Conservation (phyloP, 2,797 vertebrate species). For the Tympanoctomys barrerae region DNA sequence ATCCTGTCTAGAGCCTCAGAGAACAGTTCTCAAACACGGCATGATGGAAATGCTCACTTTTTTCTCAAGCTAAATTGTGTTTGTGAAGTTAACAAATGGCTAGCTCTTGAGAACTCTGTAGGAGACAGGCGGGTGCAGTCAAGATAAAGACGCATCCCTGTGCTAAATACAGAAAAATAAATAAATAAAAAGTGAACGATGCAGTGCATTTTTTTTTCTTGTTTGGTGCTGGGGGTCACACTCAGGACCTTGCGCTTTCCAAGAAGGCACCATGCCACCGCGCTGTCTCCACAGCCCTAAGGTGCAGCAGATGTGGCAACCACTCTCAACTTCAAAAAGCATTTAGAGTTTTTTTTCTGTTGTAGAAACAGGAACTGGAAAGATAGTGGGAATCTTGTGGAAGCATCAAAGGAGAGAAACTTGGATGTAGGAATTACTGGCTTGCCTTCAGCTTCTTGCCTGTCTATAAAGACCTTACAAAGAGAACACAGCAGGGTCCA, state of each 20-base stretch:
- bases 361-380: not conserved
- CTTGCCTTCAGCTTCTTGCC: not conserved
- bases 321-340: not conserved
- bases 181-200: no score
- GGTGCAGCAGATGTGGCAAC: not conserved
- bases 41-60: not conserved
- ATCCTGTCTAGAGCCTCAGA: not conserved
- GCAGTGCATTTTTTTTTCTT: no score
- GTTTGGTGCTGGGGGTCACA: no score
- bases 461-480: not conserved
- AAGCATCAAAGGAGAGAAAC: not conserved
- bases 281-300: not conserved
- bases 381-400: not conserved
- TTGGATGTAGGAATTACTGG: no score
- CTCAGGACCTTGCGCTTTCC: no score
- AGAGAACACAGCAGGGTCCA: not conserved
- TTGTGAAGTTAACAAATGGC: not conserved
- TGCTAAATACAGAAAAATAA: no score
- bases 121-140: not conserved
- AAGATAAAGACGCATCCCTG: not conserved
- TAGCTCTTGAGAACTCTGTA: not conserved
- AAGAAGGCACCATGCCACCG: no score
- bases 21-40: not conserved
- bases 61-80: conserved; percentile 10
- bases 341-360: not conserved